These are phyloP conservation scores for Anoplius nigerrimus DNA, from an alignment of 2,888 invertebrate genomes.

Conservation along the genomic window DNA sequence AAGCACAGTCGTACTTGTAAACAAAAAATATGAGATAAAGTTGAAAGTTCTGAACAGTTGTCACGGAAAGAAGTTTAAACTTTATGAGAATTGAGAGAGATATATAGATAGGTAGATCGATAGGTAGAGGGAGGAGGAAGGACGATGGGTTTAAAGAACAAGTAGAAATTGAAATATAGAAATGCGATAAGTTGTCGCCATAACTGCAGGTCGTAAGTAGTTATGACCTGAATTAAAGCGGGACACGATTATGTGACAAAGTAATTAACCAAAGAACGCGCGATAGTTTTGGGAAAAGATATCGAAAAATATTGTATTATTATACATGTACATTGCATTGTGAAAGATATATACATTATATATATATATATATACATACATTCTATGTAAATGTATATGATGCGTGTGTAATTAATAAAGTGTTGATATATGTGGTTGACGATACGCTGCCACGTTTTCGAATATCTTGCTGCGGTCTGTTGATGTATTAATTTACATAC, in stretches of 20 bases:
- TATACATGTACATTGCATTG: constrained; percentile 62
- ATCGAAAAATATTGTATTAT: constrained; percentile 51
- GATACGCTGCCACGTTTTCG: constrained; percentile 30
- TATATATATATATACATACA: constrained; percentile 49
- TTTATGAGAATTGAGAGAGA: constrained; percentile 18
- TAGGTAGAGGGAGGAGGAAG: neutral
- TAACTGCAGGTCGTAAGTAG: too few species aligned
- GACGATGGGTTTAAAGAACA: neutral
- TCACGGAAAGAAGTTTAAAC: neutral
- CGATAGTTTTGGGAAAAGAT: constrained; percentile 23
- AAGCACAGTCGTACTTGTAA: constrained; percentile 2
- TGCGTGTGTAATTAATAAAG: constrained; percentile 68
- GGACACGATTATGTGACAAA: too few species aligned
- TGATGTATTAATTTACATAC: neutral
- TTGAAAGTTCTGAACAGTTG: neutral
- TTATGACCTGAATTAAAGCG: too few species aligned
- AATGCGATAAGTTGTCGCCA: constrained; percentile 2
- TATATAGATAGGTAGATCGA: constrained; percentile 18
- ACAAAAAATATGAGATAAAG: neutral
- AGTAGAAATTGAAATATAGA: constrained; percentile 2
- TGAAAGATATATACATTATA: constrained; percentile 53
- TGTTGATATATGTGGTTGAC: constrained; percentile 68
- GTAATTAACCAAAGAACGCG: constrained; percentile 5
- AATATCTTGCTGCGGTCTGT: neutral
- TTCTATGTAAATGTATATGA: constrained; percentile 64